phyloP scores from a whole-genome alignment of 2,113 vertebrate genomes.

The Rousettus leschenaultii region DNA sequence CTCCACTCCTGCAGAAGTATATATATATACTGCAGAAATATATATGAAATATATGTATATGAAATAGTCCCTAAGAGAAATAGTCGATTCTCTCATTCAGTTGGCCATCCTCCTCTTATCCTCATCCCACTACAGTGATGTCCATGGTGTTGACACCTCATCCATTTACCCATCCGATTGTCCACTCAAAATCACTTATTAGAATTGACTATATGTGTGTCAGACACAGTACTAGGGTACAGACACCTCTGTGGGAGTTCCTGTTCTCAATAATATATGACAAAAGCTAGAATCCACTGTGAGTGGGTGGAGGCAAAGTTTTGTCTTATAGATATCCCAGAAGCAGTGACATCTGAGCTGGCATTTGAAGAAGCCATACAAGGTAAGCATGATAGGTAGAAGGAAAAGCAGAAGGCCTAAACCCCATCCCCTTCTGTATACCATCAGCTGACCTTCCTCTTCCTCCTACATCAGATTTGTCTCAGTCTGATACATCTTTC shows the following conservation, averaged over 20 bases:
- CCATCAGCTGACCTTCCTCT: neutral
- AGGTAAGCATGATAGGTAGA: neutral
- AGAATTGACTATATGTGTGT: neutral
- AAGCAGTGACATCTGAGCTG: neutral
- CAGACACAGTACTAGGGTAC: neutral
- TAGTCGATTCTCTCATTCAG: neutral
- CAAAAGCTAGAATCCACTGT: neutral
- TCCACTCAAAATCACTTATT: neutral
- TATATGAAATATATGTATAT: no score
- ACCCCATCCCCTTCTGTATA: neutral
- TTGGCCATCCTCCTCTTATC: accelerated
- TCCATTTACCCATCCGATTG: neutral
- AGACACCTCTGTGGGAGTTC: neutral
- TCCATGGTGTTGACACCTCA: neutral
- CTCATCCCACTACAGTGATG: no score
- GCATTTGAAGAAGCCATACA: neutral
- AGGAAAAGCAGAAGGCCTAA: neutral
- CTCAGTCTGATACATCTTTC: neutral
- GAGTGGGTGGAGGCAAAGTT: neutral
- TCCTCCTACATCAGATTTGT: neutral
- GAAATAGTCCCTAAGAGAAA: neutral
- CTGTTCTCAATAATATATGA: neutral
- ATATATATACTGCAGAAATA: no score
- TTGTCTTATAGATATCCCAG: neutral
- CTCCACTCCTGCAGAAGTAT: neutral